Evolutionary conservation across 2,113 vertebrate species (phyloP).

Genomic region (Hystrix cristata): DNA sequence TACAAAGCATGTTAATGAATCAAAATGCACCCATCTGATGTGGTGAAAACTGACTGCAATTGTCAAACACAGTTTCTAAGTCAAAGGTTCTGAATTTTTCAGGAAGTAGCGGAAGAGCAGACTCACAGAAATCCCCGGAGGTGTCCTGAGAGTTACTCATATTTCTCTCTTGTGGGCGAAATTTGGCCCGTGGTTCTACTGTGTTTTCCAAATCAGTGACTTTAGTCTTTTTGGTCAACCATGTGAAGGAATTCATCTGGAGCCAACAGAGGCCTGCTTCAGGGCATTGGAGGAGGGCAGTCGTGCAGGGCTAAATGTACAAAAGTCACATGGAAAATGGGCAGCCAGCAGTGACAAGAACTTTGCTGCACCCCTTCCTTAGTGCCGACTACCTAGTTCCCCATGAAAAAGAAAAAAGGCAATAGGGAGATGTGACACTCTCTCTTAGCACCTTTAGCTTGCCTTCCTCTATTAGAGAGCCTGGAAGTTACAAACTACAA

Average conservation of each 20-base stretch:
- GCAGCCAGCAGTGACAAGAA: background rate
- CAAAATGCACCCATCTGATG: background rate
- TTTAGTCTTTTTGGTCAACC: slow-evolving; percentile 54
- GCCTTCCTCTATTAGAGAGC: background rate
- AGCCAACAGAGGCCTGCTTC: slow-evolving; percentile 3
- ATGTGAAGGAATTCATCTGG: slow-evolving; percentile 28
- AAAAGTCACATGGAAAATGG: background rate
- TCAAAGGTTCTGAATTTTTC: slow-evolving; percentile 46
- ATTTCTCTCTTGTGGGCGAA: slow-evolving; percentile 70
- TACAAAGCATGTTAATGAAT: background rate
- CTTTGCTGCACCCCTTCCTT: background rate
- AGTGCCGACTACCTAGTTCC: background rate
- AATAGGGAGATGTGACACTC: background rate
- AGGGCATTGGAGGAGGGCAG: slow-evolving; percentile 16
- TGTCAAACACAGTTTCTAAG: slow-evolving; percentile 43
- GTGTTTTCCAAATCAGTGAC: slow-evolving; percentile 71
- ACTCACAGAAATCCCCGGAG: slow-evolving; percentile 55
- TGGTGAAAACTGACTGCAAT: background rate
- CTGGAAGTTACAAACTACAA: background rate
- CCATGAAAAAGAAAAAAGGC: background rate
- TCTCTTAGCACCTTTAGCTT: background rate
- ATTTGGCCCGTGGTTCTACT: slow-evolving; percentile 65
- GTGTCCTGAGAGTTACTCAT: slow-evolving; percentile 60
- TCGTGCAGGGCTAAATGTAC: background rate
- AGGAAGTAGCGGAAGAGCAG: slow-evolving; percentile 28